A percentile compares a stretch with the other conserved stretches of the same genome.
Conservation (phyloP, 2,113 vertebrate genomes). For the Zootoca vivipara region DNA sequence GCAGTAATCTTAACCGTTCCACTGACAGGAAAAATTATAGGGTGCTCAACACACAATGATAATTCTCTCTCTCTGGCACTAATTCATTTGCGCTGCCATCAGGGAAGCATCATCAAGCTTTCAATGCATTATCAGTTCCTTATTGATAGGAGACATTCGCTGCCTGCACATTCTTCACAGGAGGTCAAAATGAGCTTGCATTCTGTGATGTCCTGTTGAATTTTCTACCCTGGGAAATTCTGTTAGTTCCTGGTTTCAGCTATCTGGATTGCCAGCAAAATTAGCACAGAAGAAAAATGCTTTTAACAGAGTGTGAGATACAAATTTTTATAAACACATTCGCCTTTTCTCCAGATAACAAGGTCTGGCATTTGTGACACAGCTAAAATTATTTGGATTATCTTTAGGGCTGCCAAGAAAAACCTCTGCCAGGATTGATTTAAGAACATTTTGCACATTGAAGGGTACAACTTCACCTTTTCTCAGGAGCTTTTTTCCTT, state of each 20-base stretch:
- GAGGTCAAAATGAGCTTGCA: slow-evolving; percentile 50
- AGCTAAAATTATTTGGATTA: background rate
- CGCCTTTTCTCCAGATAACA: background rate
- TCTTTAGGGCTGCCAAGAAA: background rate
- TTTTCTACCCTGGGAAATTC: slow-evolving; percentile 59
- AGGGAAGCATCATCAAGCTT: slow-evolving; percentile 55
- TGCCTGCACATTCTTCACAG: slow-evolving; percentile 41
- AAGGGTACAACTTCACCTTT: background rate
- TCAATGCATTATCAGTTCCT: slow-evolving; percentile 30
- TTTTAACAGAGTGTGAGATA: slow-evolving; percentile 5
- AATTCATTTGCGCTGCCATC: slow-evolving; percentile 52
- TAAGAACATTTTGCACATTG: background rate
- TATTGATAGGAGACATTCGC: slow-evolving; percentile 54
- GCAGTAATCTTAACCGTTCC: slow-evolving; percentile 62
- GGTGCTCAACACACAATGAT: slow-evolving; percentile 56
- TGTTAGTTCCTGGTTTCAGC: slow-evolving; percentile 27
- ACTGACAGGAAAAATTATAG: slow-evolving; percentile 71
- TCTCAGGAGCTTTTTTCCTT: background rate
- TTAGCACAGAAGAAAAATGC: background rate
- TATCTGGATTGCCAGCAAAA: background rate
- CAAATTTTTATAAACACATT: background rate
- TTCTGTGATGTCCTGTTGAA: slow-evolving; percentile 60
- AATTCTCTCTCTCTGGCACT: slow-evolving; percentile 60
- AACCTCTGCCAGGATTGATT: background rate
- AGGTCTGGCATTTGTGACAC: background rate